Conservation (phyloP, 2,888 invertebrate species). For the Myathropa florea region DNA sequence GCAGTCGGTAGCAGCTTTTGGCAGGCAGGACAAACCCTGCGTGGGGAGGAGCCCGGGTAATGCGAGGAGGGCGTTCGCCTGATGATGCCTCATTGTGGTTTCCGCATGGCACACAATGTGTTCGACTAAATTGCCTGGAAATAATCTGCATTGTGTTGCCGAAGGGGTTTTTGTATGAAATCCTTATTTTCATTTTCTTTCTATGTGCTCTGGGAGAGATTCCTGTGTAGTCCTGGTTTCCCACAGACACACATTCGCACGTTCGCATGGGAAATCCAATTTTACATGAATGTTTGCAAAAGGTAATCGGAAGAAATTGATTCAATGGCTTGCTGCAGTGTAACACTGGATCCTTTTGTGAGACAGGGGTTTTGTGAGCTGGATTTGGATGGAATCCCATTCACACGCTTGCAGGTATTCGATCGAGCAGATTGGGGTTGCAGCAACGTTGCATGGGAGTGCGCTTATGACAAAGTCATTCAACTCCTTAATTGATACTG, state of each 20-base stretch:
- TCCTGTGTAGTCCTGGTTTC: slow-evolving; percentile 32
- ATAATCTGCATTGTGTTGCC: slow-evolving; percentile 66
- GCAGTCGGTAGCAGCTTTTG: neutral
- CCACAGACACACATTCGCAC: slow-evolving; percentile 14
- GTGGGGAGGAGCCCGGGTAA: neutral
- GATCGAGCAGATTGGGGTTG: neutral
- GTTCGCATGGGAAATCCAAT: slow-evolving; percentile 63
- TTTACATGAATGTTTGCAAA: slow-evolving; percentile 66
- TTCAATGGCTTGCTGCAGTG: slow-evolving; percentile 50
- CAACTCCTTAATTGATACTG: neutral
- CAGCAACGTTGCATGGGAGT: neutral
- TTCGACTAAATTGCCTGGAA: slow-evolving; percentile 67
- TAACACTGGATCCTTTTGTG: slow-evolving; percentile 18
- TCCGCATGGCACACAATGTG: slow-evolving; percentile 54
- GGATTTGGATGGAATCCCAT: neutral
- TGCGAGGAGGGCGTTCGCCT: neutral
- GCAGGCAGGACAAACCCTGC: neutral
- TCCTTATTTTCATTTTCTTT: slow-evolving; percentile 9
- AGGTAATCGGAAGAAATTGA: slow-evolving; percentile 67
- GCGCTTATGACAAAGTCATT: neutral
- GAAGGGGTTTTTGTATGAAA: slow-evolving; percentile 19
- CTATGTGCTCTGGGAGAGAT: slow-evolving; percentile 5
- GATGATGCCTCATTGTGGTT: slow-evolving; percentile 56
- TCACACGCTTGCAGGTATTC: neutral
- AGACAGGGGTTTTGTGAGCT: neutral